Evolutionary conservation across 2,797 vertebrate species (phyloP), one percentile per base, ranked within the genome.

Genomic region (Harpagifer antarcticus): DNA sequence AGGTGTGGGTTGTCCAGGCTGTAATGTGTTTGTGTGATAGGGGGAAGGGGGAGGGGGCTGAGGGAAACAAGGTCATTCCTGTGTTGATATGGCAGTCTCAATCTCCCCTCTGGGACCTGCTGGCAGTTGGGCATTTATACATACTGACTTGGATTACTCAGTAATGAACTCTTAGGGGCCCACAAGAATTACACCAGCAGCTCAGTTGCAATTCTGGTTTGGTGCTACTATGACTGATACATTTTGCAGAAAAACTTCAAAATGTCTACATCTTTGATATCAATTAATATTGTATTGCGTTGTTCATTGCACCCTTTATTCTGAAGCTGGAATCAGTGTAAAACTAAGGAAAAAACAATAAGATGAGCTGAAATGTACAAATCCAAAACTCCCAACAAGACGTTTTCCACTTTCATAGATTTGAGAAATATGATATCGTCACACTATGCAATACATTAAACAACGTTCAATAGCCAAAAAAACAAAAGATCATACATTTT

Each of bases 51-150:
- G 76, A 58, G 40, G 55, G 79, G 83, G 78, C 58, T 20, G 57
- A 63, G 68, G 92, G 85, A 91, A 93, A 76, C 62, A 64, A 90
- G 87, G 83, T 89, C 88, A 86, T 73, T 76, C 82, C 70, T 82
- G 81, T 89, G 76, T 93, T 85, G 81, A 88, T 91, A 85, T 85
- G 86, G 87, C 82, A 91, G 81, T 81, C 84, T 84, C 79, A 81
- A 92, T 88, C 90, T 93, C 90, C 81, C 78, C 85, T 20, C 77
- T 84, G 93, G 86, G 92, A 91, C 79, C 27, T 17, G 64, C 19
- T 49, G 65, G 79, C 47, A 83, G 86, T 67, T 83, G 83, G 84
- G 87, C 84, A 76, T 70, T 65, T 83, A 83, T 90, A 86, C 90
- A 86, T 62, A 79, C 81, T 59, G 81, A 72, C 86, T 94, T 91